Evolutionary conservation across 2,888 invertebrate species (phyloP).

Genomic region (Synergus gifuensis): DNA sequence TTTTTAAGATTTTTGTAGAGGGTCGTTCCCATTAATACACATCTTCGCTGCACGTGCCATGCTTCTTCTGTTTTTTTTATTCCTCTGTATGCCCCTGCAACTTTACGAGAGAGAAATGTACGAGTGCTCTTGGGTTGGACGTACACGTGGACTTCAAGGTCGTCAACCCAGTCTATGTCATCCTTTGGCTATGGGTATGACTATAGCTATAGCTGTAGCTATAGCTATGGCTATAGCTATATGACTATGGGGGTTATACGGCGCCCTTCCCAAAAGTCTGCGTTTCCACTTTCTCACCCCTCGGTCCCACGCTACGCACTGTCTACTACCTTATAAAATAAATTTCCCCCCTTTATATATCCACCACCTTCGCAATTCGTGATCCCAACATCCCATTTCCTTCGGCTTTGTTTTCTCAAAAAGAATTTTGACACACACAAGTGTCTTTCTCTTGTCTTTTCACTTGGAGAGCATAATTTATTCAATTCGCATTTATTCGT

Average conservation of each 20-base stretch:
- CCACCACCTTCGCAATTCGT: not conserved
- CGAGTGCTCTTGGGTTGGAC: slow-evolving; percentile 3
- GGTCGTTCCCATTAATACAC: not conserved
- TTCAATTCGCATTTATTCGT: not conserved
- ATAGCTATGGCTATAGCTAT: not conserved
- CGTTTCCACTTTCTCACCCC: slow-evolving; percentile 15
- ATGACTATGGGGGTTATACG: slow-evolving; percentile 18
- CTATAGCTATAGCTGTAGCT: not conserved
- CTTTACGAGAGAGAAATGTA: slow-evolving; percentile 8
- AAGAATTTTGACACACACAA: not conserved
- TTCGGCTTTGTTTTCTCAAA: not conserved
- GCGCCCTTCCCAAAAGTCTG: slow-evolving; percentile 32
- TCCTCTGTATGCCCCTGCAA: not conserved
- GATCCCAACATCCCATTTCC: not conserved
- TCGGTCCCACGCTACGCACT: not conserved
- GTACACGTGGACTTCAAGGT: slow-evolving; percentile 37
- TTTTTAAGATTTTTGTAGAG: not conserved
- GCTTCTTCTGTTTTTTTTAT: slow-evolving; percentile 9
- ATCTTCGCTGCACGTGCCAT: slow-evolving; percentile 30
- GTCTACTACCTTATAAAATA: slow-evolving; percentile 21
- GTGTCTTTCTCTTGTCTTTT: not conserved
- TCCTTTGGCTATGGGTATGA: not conserved
- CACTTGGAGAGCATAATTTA: not conserved
- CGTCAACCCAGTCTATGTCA: slow-evolving; percentile 31
- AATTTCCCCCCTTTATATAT: not conserved